phyloP scores from a whole-genome alignment of 1,140 invertebrate species.

The Berghia stephanieae region DNA sequence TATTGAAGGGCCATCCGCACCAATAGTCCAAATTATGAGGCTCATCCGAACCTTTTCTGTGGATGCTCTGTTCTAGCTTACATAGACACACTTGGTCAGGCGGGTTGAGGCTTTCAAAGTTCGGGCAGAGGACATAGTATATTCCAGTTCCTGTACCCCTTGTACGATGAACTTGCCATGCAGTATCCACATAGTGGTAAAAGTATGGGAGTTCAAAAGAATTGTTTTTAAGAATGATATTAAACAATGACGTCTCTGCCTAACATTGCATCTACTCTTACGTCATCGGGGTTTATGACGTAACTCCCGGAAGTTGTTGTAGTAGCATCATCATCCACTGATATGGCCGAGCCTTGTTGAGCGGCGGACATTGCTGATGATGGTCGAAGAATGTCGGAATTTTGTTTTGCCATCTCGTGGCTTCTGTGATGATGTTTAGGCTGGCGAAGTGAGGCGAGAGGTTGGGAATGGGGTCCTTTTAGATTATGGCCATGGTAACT shows the following conservation, averaged over 20 bases:
- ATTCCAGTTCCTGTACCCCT: no score
- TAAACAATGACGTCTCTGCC: slow-evolving; percentile 44
- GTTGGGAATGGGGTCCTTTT: no score
- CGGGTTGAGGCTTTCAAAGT: background rate
- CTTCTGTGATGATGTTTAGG: background rate
- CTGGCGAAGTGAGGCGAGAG: background rate
- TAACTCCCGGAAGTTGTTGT: slow-evolving; percentile 53
- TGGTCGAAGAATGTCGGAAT: background rate
- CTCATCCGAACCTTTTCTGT: background rate
- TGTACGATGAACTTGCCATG: no score
- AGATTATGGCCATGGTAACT: no score
- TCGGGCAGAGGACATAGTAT: background rate
- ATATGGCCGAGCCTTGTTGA: slow-evolving; percentile 8
- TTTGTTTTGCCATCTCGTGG: background rate
- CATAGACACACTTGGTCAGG: background rate
- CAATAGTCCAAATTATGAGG: no score
- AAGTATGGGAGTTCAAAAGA: background rate
- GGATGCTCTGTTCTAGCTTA: background rate
- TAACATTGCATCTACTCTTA: slow-evolving; percentile 38
- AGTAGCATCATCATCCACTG: slow-evolving; percentile 45
- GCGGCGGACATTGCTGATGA: slow-evolving; percentile 13
- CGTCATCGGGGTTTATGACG: slow-evolving; percentile 46
- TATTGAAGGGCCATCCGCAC: no score
- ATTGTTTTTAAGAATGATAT: background rate
- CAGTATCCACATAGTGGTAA: background rate